Evolutionary conservation across 2,113 vertebrate species (phyloP), one percentile per base, ranked within the genome.

Genomic region (Oostethus manadensis): DNA sequence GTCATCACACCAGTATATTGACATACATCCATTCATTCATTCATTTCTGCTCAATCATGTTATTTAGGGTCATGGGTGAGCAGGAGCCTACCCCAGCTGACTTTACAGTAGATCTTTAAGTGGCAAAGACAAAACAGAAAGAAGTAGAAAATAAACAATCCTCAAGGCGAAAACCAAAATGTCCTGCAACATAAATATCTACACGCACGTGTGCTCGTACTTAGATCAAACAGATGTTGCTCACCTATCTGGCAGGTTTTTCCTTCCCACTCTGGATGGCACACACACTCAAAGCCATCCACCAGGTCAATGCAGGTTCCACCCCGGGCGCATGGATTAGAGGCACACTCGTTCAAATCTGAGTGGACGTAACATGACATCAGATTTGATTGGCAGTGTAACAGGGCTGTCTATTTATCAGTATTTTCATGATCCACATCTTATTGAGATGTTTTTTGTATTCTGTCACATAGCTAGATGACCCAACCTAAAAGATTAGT

Each of bases 181-280:
- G 21, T 26, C 53, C 54, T 29, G 44, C 35, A 49, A 62, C 16
- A 35, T 7, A 2, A 43, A 56, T 38, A 13, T 5, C 0, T 5
- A 16, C 14, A 21, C 10, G 21, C 48, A 50, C 10, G 10, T 21
- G 48, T 56, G 35, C 10, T 13, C 14, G 0, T 15, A 15, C 48
- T 15, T 50, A 16, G 48, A 50, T 26, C 1, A 1, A 56, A 8
- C 10, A n/a, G 16, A 20, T 11, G 8, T 11, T 1, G 6, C 93
- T 92, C 85, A 98, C 97, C 95, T 70, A 96, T 92, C 79, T 94
- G 93, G 84, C 97, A 99, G 5, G 96, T 97, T 82, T 91, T 91
- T 65, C 97, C 96, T 71, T 90, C 88, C 97, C 96, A 99, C 84
- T 97, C 93, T 0, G 92, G 90, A 2, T 93, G 94, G 77, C 97